A percentile compares a stretch with the other conserved stretches of the same genome.
phyloP scores from a whole-genome alignment of 2,888 invertebrate genomes.

The Drosophila birchii region DNA sequence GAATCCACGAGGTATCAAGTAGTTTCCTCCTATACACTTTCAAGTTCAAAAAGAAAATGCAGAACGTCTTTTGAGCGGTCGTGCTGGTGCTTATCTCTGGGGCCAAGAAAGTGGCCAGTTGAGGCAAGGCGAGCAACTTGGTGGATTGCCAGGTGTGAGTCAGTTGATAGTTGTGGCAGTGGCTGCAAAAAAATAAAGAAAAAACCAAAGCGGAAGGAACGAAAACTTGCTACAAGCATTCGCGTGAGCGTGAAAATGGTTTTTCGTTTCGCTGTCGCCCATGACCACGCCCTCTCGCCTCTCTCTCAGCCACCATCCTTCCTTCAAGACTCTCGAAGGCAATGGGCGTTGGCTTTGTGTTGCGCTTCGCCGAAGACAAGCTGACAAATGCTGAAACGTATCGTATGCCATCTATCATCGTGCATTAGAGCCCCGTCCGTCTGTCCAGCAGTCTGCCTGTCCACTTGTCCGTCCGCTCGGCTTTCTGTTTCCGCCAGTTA shows the following conservation, averaged over 20 bases:
- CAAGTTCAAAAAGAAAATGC: conserved; percentile 49
- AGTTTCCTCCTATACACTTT: conserved; percentile 12
- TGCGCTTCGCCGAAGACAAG: conserved; percentile 78
- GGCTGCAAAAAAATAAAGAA: conserved; percentile 16
- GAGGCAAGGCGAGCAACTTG: conserved; percentile 25
- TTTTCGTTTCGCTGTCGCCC: conserved; percentile 71
- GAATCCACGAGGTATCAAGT: background rate
- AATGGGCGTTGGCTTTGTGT: conserved; percentile 76
- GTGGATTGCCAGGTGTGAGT: conserved; percentile 71
- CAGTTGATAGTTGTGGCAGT: conserved; percentile 71
- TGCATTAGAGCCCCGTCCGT: conserved; percentile 70
- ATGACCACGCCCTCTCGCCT: conserved; percentile 12
- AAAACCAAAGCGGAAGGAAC: conserved; percentile 36
- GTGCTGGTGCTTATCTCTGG: conserved; percentile 70
- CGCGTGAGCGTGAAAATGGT: conserved; percentile 81
- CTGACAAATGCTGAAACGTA: conserved; percentile 81
- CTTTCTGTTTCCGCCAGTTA: conserved; percentile 44
- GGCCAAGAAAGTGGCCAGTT: conserved; percentile 38
- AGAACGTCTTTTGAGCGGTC: conserved; percentile 64
- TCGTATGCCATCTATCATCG: conserved; percentile 81
- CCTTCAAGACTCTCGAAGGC: conserved; percentile 11
- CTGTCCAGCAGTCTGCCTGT: conserved; percentile 22
- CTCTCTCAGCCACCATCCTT: no score
- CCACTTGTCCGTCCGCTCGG: conserved; percentile 35
- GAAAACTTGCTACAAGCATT: conserved; percentile 75